These are phyloP conservation scores for Hyposmocoma kahamanoa DNA, from an alignment of 1,140 invertebrate species.

Conservation along the genomic window DNA sequence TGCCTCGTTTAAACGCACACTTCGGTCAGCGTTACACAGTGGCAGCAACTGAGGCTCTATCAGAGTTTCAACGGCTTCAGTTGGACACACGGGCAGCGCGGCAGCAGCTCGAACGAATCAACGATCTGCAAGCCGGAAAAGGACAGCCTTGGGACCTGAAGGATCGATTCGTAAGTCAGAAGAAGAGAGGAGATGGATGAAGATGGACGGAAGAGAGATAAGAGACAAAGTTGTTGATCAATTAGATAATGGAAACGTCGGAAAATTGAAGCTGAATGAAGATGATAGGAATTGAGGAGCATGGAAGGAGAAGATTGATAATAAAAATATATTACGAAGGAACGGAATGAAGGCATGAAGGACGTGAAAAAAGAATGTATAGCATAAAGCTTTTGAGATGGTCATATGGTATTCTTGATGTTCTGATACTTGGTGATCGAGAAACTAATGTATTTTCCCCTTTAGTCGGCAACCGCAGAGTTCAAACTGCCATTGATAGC, in stretches of 20 bases:
- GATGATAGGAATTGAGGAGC: no score
- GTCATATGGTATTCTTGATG: no score
- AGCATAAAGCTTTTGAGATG: no score
- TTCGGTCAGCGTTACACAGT: constrained; percentile 80
- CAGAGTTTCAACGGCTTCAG: constrained; percentile 78
- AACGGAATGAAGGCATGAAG: no score
- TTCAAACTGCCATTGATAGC: constrained; percentile 79
- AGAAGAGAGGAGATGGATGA: constrained; percentile 23
- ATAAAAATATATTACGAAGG: no score
- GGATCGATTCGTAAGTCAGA: constrained; percentile 75
- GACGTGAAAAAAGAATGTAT: no score
- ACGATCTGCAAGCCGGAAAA: constrained; percentile 74
- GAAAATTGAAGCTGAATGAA: no score
- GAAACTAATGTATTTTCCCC: constrained; percentile 10
- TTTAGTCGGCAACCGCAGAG: constrained; percentile 76
- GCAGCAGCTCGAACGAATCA: constrained; percentile 72
- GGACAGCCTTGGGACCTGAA: constrained; percentile 74
- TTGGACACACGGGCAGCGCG: constrained; percentile 71
- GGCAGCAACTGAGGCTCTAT: constrained; percentile 78
- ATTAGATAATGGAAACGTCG: no score
- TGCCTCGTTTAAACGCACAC: constrained; percentile 76
- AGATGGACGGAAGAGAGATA: constrained; percentile 18
- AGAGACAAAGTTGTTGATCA: no score
- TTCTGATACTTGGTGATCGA: background rate
- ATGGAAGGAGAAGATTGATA: no score